These are phyloP conservation scores for Acholoe squamosa DNA, from an alignment of 2,888 invertebrate species.

Conservation along the genomic window DNA sequence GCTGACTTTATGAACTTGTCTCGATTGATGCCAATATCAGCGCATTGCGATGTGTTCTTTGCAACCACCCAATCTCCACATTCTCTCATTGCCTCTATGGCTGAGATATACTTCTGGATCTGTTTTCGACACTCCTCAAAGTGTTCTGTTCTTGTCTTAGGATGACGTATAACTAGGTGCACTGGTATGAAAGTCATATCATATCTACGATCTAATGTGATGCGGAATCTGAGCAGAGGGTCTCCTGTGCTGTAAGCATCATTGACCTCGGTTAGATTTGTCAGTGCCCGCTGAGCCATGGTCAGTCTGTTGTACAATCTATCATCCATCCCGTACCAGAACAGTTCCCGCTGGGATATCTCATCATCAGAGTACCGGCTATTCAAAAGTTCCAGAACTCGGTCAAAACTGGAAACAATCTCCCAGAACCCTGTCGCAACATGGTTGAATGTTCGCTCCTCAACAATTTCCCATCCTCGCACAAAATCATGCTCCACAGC, in stretches of 20 bases:
- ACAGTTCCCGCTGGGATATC: neutral
- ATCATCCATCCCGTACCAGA: neutral
- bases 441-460: constrained; percentile 62
- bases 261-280: constrained; percentile 57
- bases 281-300: constrained; percentile 15
- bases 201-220: constrained; percentile 59
- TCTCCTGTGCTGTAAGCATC: constrained; percentile 58
- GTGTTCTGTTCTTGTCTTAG: neutral
- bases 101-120: neutral
- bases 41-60: neutral
- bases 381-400: neutral
- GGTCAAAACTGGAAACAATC: neutral
- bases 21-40: neutral
- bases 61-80: neutral
- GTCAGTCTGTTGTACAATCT: neutral
- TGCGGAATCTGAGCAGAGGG: constrained; percentile 47
- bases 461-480: constrained; percentile 63
- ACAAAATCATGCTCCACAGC: constrained; percentile 65
- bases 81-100: neutral
- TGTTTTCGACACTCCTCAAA: neutral
- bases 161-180: neutral
- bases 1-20: neutral
- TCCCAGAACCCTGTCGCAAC: constrained; percentile 62
- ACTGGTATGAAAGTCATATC: constrained; percentile 56
- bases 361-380: no score